Base-by-base conservation (phyloP, 92 coral and sea anemone species). In the Palythoa grandis region DNA sequence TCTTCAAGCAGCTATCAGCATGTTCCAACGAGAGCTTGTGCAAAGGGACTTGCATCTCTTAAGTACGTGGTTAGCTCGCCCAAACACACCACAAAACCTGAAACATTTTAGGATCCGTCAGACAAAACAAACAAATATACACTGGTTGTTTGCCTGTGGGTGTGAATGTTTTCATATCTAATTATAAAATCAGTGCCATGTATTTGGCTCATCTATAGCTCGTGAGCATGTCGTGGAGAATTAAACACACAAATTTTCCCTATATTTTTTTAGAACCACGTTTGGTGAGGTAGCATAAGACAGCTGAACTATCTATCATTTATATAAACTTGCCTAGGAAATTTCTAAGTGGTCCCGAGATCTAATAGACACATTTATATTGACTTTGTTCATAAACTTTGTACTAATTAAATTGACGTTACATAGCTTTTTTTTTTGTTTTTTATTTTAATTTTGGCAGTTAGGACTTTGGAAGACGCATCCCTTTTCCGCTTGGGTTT, bases 91-190 rank as follows among this genome's bases (percentile, higher is more conserved):
- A 73, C 74, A 19, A 73, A 38, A 80, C 47, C 65, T 60, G 74
- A 48, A 80, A 24, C 15, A 14, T 80, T n/a, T 48, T 19, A 43
- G 52, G 47, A 68, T 80, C 85, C 65, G 74, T 66, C 85, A 80
- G 40, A 80, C 74, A 63, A 80, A 78, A 78, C 83, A 78, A 80
- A 80, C 85, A 80, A 35, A 77, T 29, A 66, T 48, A 24, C 70
- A 14, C 6, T 19, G 74, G 20, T 66, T 80, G 47, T 80, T 66
- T 50, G 61, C 29, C 15, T 48, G 20, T 14, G 23, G 57, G 73
- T 48, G 73, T 47, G 60, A 24, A 65, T 66, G 73, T 80, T 68
- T 80, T 80, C 56, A 47, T 16, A 40, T 20, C 83, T 78, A 60
- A 39, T 38, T 58, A 60, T 57, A 57, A 10, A 56, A 11, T 48